Conservation (phyloP, 2,113 vertebrate species). For the Podarcis muralis region DNA sequence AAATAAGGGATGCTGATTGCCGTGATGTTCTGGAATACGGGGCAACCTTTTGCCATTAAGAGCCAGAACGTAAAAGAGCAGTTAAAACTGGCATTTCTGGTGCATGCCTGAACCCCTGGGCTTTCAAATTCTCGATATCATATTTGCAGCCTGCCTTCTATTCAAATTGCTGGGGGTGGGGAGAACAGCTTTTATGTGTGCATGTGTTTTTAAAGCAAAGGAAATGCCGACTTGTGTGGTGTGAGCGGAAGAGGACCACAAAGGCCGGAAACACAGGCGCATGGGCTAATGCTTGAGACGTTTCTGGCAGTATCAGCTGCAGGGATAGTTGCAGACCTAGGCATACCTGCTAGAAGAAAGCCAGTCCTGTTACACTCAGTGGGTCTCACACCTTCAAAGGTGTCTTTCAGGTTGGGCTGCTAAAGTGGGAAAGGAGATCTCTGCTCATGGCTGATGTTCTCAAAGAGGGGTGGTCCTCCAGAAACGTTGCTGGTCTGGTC, state of each 20-base stretch:
- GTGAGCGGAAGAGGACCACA: not conserved
- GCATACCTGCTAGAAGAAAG: not conserved
- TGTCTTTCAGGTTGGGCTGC: not conserved
- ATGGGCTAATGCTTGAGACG: not conserved
- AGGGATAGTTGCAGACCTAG: not conserved
- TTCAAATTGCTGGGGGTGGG: not conserved
- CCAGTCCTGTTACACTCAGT: not conserved
- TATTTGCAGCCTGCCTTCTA: conserved; percentile 3
- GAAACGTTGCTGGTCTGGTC: too few species aligned
- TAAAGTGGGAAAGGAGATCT: not conserved
- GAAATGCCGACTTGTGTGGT: conserved; percentile 1
- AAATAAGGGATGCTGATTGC: not conserved
- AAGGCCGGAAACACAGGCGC: not conserved
- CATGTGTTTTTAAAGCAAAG: conserved; percentile 13
- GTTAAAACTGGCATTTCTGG: not conserved
- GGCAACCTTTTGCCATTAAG: not conserved
- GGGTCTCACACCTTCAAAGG: not conserved
- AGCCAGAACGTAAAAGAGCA: not conserved
- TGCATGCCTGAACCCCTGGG: not conserved
- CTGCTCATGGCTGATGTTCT: not conserved
- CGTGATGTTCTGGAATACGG: too few species aligned
- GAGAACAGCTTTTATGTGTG: not conserved
- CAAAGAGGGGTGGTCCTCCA: not conserved
- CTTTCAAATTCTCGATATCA: not conserved
- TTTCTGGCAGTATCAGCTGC: not conserved